phyloP scores from a whole-genome alignment of 2,797 vertebrate genomes.

The Cebuella pygmaea region DNA sequence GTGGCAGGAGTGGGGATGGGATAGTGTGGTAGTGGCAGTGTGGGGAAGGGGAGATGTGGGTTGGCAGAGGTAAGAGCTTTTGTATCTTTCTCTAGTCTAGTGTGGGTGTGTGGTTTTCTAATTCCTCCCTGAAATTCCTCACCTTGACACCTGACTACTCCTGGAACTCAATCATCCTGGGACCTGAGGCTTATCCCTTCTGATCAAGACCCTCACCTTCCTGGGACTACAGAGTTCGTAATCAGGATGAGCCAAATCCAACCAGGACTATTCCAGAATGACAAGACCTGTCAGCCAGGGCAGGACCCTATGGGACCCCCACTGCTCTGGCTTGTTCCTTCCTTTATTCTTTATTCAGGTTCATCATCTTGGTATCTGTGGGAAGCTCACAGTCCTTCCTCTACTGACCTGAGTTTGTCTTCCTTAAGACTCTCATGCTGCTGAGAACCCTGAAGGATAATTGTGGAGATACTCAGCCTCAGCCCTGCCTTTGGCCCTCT shows the following conservation, averaged over 20 bases:
- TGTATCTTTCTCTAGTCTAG: not conserved
- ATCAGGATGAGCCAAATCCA: not conserved
- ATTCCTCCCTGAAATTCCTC: not conserved
- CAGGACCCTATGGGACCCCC: not conserved
- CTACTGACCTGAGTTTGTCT: not conserved
- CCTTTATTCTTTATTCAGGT: not conserved
- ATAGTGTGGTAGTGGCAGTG: not conserved
- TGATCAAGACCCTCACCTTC: not conserved
- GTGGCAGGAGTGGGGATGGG: not conserved
- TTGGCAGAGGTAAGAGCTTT: not conserved
- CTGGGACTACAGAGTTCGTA: not conserved
- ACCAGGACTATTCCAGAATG: not conserved
- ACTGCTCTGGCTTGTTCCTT: not conserved
- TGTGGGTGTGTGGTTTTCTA: not conserved
- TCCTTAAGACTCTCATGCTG: not conserved
- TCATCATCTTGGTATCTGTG: not conserved
- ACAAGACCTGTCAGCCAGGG: not conserved
- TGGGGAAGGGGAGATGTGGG: not conserved
- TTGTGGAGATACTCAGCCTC: not conserved
- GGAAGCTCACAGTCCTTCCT: not conserved
- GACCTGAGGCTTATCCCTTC: not conserved
- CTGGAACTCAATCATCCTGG: not conserved
- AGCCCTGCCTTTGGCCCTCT: not conserved
- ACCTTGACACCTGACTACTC: not conserved
- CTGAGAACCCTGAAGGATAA: not conserved